phyloP scores from a whole-genome alignment of 2,797 vertebrate species.

The Helarctos malayanus region DNA sequence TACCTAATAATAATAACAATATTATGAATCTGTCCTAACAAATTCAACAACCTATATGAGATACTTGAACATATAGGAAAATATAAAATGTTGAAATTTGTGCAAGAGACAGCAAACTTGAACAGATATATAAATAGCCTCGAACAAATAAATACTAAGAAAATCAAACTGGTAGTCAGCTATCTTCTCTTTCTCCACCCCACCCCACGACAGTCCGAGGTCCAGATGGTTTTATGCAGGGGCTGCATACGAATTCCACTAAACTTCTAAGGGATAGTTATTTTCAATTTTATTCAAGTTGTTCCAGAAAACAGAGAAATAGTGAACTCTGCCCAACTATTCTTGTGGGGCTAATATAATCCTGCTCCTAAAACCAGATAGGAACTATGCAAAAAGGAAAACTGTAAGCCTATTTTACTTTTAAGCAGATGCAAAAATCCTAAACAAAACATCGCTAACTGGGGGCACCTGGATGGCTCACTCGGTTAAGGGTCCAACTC shows the following conservation, averaged over 20 bases:
- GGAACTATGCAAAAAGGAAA: background rate
- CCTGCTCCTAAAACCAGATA: constrained; percentile 19
- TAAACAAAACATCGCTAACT: background rate
- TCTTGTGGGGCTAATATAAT: background rate
- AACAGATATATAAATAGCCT: background rate
- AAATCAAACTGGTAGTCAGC: background rate
- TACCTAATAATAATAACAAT: background rate
- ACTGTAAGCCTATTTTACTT: background rate
- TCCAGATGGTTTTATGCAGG: background rate
- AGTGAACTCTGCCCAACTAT: background rate
- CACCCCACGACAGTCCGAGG: background rate
- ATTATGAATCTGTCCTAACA: background rate
- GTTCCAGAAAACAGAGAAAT: constrained; percentile 7
- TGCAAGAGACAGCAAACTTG: background rate
- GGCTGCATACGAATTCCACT: background rate
- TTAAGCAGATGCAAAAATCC: background rate
- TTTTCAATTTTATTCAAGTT: constrained; percentile 10
- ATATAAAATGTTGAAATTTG: constrained; percentile 35
- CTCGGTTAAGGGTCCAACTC: background rate
- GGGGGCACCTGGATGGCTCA: background rate
- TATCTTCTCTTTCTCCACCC: background rate
- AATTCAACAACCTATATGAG: background rate
- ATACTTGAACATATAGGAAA: background rate
- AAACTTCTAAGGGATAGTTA: constrained; percentile 36
- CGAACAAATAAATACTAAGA: background rate